A percentile compares a stretch with the other conserved stretches of the same genome.
These are phyloP conservation scores for Adelognathus sp. DNA, from an alignment of 2,888 invertebrate genomes.

Conservation along the genomic window DNA sequence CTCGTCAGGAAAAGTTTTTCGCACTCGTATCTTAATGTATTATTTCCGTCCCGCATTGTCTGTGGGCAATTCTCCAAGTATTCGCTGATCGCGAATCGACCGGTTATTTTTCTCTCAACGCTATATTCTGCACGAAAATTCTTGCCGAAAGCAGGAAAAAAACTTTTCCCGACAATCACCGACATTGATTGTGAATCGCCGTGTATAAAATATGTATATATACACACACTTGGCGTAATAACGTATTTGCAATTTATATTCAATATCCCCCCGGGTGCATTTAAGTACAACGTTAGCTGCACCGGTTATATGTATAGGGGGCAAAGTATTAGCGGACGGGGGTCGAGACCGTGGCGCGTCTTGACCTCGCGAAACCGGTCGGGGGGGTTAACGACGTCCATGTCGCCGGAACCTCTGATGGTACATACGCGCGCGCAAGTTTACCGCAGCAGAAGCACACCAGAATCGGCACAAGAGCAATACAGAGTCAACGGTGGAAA, in stretches of 20 bases:
- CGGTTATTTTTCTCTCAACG: too few species aligned
- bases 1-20: too few species aligned
- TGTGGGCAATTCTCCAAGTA: too few species aligned
- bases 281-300: conserved; percentile 4
- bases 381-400: conserved; percentile 59
- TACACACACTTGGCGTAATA: background rate
- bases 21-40: too few species aligned
- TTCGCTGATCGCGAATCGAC: too few species aligned
- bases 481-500: conserved; percentile 35
- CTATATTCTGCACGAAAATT: too few species aligned
- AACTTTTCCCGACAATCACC: too few species aligned
- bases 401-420: conserved; percentile 51
- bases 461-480: conserved; percentile 46
- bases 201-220: too few species aligned
- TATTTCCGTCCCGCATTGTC: too few species aligned
- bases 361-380: conserved; percentile 59
- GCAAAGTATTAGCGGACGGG: conserved; percentile 46
- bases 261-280: conserved; percentile 30
- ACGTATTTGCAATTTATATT: conserved; percentile 27
- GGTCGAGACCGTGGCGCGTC: conserved; percentile 52
- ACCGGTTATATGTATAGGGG: background rate
- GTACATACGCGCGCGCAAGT: conserved; percentile 29
- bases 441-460: conserved; percentile 25
- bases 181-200: too few species aligned
- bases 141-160: too few species aligned